Base-by-base conservation (phyloP, 2,888 invertebrate species). In the Aphrophora alni region DNA sequence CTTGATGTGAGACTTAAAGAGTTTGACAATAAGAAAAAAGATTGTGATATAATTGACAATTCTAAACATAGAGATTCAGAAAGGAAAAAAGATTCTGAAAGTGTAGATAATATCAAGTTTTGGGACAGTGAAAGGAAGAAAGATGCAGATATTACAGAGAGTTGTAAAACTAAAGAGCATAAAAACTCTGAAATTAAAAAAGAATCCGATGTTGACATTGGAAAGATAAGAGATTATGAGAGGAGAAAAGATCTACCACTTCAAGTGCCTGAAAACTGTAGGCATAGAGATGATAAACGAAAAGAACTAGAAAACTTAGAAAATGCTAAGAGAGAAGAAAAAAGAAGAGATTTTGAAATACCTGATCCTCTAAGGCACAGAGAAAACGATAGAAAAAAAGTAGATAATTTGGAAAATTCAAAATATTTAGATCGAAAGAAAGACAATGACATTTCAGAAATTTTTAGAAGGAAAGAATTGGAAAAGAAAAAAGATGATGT, bases 131-230 rank as follows among this genome's bases (percentile, higher is more conserved):
- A 87, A 38, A 83, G 83, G 51, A 84, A 82, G 74, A 84, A 82
- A 82, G 85, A 85, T 51, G 12, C 59, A 21, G 59, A 59, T 21
- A 44, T 8, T 44, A 21, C 10, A 59, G 84, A 80, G 59, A 83
- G 81, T 78, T 81, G 72, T 80, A 84, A 85, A 69, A 85, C 83
- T 80, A 83, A 77, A 83, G 83, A 84, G 80, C 75, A 12, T 82
- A 82, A 80, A 89, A 88, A 84, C 84, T 80, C 24, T 87, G 85
- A 84, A 88, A 87, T 59, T 59, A 59, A 59, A 21, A 59, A 59
- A 59, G 59, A 59, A 3, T 10, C 14, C 4, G 59, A 59, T 21
- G 21, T 59, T 2, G 59, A 59, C 14, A 59, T 59, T n/a, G 21
- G 21, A 59, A 59, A 59, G 21, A 21, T 59, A 59, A 59, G 21